Evolutionary conservation across 1,140 invertebrate genomes (phyloP).

Genomic region (Cataglyphis hispanica): DNA sequence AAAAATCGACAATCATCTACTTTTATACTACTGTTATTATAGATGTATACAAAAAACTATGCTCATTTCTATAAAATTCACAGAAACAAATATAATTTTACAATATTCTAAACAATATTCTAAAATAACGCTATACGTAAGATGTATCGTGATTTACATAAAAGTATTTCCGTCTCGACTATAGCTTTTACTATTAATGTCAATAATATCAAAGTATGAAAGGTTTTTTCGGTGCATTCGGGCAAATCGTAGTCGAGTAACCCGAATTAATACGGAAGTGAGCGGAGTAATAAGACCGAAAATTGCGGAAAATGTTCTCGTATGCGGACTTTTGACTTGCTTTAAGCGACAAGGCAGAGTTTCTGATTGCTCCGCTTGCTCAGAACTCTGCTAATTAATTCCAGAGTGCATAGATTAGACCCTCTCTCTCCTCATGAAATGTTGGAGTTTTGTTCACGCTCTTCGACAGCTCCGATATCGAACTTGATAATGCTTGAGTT

Average conservation of each 20-base stretch:
- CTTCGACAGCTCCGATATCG: constrained; percentile 18
- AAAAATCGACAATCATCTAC: background rate
- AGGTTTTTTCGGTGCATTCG: constrained; percentile 14
- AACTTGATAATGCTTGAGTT: constrained; percentile 28
- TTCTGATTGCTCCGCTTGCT: constrained; percentile 47
- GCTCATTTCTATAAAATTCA: background rate
- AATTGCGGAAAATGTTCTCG: constrained; percentile 25
- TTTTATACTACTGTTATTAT: too few species aligned
- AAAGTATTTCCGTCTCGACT: constrained; percentile 36
- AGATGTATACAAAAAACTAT: too few species aligned
- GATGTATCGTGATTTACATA: background rate
- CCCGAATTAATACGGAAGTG: constrained; percentile 46
- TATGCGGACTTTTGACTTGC: constrained; percentile 37
- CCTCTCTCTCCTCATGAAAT: constrained; percentile 29
- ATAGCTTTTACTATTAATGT: constrained; percentile 20
- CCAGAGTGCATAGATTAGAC: constrained; percentile 45
- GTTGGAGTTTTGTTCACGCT: constrained; percentile 22
- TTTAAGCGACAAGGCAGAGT: constrained; percentile 57
- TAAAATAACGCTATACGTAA: too few species aligned
- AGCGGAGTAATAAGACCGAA: constrained; percentile 41
- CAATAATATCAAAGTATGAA: background rate
- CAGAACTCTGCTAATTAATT: constrained; percentile 62
- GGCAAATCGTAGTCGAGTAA: constrained; percentile 37
- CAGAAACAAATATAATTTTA: too few species aligned
- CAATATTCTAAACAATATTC: too few species aligned